Evolutionary conservation across 2,797 vertebrate species (phyloP).

Genomic region (Crocidura indochinensis): DNA sequence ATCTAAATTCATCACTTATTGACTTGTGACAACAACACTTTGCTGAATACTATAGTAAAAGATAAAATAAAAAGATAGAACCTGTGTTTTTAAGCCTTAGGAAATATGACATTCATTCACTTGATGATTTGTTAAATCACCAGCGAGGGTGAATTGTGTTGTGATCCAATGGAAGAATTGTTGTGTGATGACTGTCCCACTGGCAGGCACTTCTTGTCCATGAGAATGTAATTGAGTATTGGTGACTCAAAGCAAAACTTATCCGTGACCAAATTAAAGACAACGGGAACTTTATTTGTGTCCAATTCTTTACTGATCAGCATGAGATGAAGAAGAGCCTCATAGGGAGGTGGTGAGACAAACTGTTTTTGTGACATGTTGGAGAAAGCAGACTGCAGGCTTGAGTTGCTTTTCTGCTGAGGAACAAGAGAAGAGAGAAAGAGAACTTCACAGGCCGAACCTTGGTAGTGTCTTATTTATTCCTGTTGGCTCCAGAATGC

Average conservation of each 20-base stretch:
- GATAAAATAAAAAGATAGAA: background rate
- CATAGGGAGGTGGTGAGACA: background rate
- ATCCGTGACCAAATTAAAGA: slow-evolving; percentile 57
- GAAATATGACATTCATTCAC: background rate
- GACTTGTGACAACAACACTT: background rate
- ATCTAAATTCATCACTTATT: background rate
- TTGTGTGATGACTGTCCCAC: slow-evolving; percentile 11
- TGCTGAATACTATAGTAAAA: background rate
- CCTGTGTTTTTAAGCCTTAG: background rate
- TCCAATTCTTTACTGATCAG: background rate
- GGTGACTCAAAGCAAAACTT: slow-evolving; percentile 66
- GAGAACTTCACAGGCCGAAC: slow-evolving; percentile 57
- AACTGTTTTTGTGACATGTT: slow-evolving; percentile 46
- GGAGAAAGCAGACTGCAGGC: slow-evolving; percentile 21
- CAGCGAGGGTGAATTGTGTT: background rate
- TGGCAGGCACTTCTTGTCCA: slow-evolving; percentile 57
- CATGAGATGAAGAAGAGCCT: slow-evolving; percentile 31
- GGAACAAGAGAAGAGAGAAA: slow-evolving; percentile 34
- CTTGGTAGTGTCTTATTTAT: slow-evolving; percentile 76
- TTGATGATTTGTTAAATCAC: slow-evolving; percentile 1
- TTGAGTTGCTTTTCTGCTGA: slow-evolving; percentile 14
- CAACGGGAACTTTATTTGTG: slow-evolving; percentile 23
- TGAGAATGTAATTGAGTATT: slow-evolving; percentile 52
- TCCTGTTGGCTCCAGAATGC: slow-evolving; percentile 79
- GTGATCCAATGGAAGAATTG: background rate